Percentiles rank a stretch among this genome's conserved stretches.
Conservation (phyloP, 1,140 invertebrate genomes). For the Drosophila chauvacae region DNA sequence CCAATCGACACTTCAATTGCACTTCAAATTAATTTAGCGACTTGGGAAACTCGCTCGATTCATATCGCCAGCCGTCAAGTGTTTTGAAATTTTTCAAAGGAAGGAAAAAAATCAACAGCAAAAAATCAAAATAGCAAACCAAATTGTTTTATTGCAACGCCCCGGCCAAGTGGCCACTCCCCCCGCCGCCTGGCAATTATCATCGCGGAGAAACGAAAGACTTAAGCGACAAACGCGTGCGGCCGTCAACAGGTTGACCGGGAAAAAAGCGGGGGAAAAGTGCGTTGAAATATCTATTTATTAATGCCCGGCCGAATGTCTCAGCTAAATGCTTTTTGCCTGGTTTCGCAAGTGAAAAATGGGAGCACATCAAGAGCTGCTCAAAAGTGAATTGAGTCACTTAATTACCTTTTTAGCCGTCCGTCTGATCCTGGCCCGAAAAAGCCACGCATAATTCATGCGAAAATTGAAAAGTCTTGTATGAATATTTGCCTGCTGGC, state of each 20-base stretch:
- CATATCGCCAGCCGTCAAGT: conserved; percentile 25
- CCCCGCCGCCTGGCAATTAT: conserved; percentile 32
- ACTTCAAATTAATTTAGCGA: conserved; percentile 38
- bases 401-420: conserved; percentile 51
- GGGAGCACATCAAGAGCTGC: conserved; percentile 46
- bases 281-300: conserved; percentile 73
- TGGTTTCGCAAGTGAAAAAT: conserved; percentile 67
- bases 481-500: conserved; percentile 9
- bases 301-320: conserved; percentile 48
- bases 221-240: conserved; percentile 49
- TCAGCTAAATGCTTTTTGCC: conserved; percentile 43
- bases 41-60: conserved; percentile 47
- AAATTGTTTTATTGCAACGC: conserved; percentile 54
- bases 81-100: conserved; percentile 38
- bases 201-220: conserved; percentile 37
- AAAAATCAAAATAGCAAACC: conserved; percentile 16
- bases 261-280: conserved; percentile 35
- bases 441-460: conserved; percentile 19
- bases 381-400: conserved; percentile 54
- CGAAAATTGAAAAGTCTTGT: conserved; percentile 44
- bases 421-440: conserved; percentile 23
- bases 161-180: neutral
- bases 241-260: conserved; percentile 38
- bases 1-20: conserved; percentile 39
- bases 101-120: conserved; percentile 12